Conservation (phyloP, 2,113 vertebrate genomes). For the Anguilla rostrata region DNA sequence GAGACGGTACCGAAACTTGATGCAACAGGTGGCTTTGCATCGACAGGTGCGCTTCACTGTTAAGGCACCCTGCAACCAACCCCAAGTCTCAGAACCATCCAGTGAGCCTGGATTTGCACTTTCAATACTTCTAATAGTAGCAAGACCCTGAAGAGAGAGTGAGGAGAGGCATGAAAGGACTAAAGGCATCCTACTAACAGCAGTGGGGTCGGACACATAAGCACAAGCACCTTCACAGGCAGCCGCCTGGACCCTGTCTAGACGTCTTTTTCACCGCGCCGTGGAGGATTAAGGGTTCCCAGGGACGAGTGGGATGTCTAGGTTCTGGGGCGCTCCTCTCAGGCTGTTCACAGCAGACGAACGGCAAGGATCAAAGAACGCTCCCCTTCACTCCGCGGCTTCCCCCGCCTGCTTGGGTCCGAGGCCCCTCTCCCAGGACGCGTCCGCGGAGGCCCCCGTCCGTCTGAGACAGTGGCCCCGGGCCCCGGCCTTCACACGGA, state of each 20-base stretch:
- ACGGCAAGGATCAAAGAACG: constrained; percentile 17
- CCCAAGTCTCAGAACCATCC: no score
- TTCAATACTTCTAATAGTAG: background rate
- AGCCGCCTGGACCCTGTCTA: constrained; percentile 37
- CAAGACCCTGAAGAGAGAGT: background rate
- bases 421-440: background rate
- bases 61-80: no score
- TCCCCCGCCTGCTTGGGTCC: background rate
- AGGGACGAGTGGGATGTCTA: constrained; percentile 9
- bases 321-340: background rate
- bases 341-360: constrained; percentile 8
- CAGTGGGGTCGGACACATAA: background rate
- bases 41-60: no score
- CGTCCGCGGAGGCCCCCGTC: no score
- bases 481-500: background rate
- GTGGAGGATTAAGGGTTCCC: constrained; percentile 37
- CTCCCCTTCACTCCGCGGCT: background rate
- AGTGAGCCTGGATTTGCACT: no score
- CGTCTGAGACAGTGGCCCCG: no score
- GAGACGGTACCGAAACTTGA: no score
- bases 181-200: background rate
- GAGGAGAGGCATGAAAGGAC: background rate
- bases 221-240: background rate
- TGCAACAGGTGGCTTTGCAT: no score
- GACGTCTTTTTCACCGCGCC: constrained; percentile 39